phyloP scores from a whole-genome alignment of 2,888 invertebrate genomes.

The Ctena decussata region DNA sequence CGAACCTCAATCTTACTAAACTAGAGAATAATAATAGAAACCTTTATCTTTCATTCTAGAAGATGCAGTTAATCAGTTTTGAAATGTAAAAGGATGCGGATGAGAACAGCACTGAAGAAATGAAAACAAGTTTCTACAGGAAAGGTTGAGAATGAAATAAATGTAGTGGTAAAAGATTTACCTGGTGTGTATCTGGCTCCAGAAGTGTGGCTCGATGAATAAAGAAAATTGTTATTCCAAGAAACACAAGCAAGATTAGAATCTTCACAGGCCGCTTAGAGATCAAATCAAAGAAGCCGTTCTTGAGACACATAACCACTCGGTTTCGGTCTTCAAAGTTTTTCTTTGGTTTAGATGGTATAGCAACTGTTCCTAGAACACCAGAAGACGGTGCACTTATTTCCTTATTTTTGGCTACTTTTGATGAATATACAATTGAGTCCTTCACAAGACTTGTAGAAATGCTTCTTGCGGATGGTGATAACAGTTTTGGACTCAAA shows the following conservation, averaged over 20 bases:
- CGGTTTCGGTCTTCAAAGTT: slow-evolving; percentile 67
- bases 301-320: slow-evolving; percentile 65
- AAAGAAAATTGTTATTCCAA: slow-evolving; percentile 68
- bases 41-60: too few relatives aligned
- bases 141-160: too few relatives aligned
- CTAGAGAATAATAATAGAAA: too few relatives aligned
- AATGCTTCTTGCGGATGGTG: not conserved
- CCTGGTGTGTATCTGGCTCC: slow-evolving; percentile 80
- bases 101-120: too few relatives aligned
- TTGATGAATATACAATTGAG: not conserved
- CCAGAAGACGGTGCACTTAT: not conserved
- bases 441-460: not conserved
- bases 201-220: slow-evolving; percentile 74
- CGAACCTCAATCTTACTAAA: too few relatives aligned
- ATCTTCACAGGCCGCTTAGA: slow-evolving; percentile 73
- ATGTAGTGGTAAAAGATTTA: too few relatives aligned
- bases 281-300: slow-evolving; percentile 75
- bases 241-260: slow-evolving; percentile 65
- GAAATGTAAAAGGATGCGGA: too few relatives aligned
- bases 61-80: too few relatives aligned
- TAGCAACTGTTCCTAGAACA: not conserved
- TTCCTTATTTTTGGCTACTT: not conserved
- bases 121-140: too few relatives aligned
- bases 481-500: not conserved
- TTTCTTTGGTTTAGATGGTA: slow-evolving; percentile 40